Base-by-base conservation (phyloP, 2,797 vertebrate genomes). In the Lophura swinhoii region DNA sequence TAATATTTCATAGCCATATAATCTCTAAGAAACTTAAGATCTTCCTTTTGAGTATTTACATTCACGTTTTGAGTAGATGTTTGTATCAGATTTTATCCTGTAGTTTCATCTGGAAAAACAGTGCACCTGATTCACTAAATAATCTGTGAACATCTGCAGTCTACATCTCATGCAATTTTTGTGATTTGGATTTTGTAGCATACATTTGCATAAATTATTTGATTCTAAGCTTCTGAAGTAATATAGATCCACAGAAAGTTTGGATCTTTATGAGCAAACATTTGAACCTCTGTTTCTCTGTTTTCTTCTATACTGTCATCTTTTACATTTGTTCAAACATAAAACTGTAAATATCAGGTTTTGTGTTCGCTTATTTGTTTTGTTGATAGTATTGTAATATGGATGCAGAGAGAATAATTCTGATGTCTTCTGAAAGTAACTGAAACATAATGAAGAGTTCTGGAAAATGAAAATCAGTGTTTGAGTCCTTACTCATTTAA, bases 281-380 rank as follows among this genome's bases (percentile, higher is more conserved):
- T 67, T 75, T 88, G 12, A 88, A 64, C 14, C 5, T 15, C 43
- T 29, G 31, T 87, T 74, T 59, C 28, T 44, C 29, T 53, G 24
- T 26, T 51, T 49, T 15, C 71, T 88, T 14, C 17, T 46, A 8
- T 44, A 24, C 78, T 91, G 7, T 12, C 31, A 44, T 66, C 26
- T 69, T 96, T 87, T 91, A 51, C 24, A 64, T 93, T 90, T 77
- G 1, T 78, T 86, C 49, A 87, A n/a, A 39, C 17, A 59, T 85
- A 78, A 84, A 90, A 51, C 70, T 76, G 29, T 67, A 91, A 72
- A 77, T 76, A 68, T 1, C 5, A 14, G 74, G n/a, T 74, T 80
- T 95, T 53, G 26, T 43, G 5, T 80, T 56, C 82, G 71, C 9
- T 44, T 67, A 39, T 66, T 82, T 87, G 22, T 72, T 95, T 81